These are phyloP conservation scores for Tyrophagus putrescentiae DNA, from an alignment of 1,140 invertebrate genomes.

Conservation along the genomic window DNA sequence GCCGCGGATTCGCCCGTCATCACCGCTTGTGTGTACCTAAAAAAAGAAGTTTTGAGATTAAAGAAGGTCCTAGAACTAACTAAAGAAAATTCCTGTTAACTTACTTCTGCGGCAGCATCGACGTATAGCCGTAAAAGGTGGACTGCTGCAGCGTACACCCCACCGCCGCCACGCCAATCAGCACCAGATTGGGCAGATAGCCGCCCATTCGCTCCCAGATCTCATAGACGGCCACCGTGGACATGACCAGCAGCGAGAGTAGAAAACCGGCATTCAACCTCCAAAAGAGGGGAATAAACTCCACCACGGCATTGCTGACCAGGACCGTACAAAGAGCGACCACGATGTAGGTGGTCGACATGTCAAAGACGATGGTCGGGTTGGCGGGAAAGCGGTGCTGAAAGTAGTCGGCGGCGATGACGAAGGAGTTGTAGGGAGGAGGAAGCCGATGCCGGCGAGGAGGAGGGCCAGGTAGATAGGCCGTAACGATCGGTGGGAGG, in stretches of 20 bases:
- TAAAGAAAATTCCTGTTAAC: too few species aligned
- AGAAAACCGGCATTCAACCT: constrained; percentile 74
- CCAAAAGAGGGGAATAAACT: constrained; percentile 59
- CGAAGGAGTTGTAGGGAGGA: constrained; percentile 61
- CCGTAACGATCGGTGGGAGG: constrained; percentile 40
- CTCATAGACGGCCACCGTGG: constrained; percentile 66
- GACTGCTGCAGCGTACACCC: constrained; percentile 85
- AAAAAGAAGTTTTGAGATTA: background rate
- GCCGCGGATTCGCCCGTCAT: constrained; percentile 85
- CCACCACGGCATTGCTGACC: constrained; percentile 66
- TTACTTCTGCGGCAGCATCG: constrained; percentile 56
- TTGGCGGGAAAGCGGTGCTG: constrained; percentile 61
- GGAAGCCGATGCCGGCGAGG: constrained; percentile 70
- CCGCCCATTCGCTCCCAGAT: constrained; percentile 53
- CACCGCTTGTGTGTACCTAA: constrained; percentile 69
- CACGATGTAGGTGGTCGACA: constrained; percentile 74
- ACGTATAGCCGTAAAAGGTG: constrained; percentile 82
- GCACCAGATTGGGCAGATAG: constrained; percentile 64
- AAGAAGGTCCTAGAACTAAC: background rate
- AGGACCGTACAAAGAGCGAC: constrained; percentile 70
- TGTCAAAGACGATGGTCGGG: constrained; percentile 75
- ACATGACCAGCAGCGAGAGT: constrained; percentile 58
- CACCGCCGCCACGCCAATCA: constrained; percentile 65
- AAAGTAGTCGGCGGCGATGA: constrained; percentile 29
- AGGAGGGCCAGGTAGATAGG: constrained; percentile 62